A percentile compares a stretch with the other conserved stretches of the same genome.
These are phyloP conservation scores for Elaphurus davidianus DNA, from an alignment of 2,113 vertebrate genomes.

Conservation along the genomic window DNA sequence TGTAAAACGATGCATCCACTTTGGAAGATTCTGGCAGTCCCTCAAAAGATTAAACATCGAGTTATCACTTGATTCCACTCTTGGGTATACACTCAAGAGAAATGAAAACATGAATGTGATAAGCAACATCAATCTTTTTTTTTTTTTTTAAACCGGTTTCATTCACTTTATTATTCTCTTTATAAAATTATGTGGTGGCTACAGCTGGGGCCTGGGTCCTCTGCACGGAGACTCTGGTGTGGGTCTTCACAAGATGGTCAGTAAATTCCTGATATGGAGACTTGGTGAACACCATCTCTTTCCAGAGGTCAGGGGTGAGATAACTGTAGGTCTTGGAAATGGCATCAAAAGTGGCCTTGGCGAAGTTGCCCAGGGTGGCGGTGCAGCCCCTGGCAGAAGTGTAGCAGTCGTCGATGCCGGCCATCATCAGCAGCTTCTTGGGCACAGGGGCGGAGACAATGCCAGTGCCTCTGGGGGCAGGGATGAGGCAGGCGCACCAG, in stretches of 20 bases:
- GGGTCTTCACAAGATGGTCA: conserved; percentile 97
- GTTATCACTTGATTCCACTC: background rate
- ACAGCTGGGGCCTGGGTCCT: conserved; percentile 88
- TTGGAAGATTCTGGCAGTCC: background rate
- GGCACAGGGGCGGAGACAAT: conserved; percentile 97
- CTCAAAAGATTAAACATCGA: background rate
- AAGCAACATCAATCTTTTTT: background rate
- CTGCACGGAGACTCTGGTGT: conserved; percentile 94
- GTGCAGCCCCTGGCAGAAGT: conserved; percentile 97
- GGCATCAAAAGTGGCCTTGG: conserved; percentile 98
- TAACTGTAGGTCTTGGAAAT: conserved; percentile 99
- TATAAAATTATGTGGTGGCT: conserved; percentile 77
- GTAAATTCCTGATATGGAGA: conserved; percentile 99
- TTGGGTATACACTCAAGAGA: background rate
- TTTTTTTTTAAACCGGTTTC: background rate
- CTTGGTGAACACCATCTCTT: conserved; percentile 97
- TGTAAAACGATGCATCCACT: background rate
- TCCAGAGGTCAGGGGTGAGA: conserved; percentile 98
- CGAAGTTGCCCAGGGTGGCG: conserved; percentile 97
- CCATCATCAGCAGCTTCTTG: conserved; percentile 99
- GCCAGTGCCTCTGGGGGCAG: conserved; percentile 95
- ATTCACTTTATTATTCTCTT: conserved; percentile 54
- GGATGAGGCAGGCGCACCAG: conserved; percentile 98
- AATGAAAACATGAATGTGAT: background rate
- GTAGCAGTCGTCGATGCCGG: conserved; percentile 98